Conservation (phyloP, 2,113 vertebrate genomes). For the Clarias magur region DNA sequence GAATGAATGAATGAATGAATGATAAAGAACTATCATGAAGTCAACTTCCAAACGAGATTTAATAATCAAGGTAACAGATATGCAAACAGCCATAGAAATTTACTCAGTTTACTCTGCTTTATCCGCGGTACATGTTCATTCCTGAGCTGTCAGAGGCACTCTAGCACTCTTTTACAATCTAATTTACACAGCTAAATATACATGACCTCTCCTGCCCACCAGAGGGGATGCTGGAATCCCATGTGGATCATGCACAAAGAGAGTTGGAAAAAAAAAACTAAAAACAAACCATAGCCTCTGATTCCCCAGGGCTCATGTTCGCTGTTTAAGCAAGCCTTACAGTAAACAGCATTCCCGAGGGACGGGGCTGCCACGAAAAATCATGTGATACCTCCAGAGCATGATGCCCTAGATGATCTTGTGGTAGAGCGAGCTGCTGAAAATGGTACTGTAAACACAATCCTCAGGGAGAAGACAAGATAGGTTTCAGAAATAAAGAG, state of each 20-base stretch:
- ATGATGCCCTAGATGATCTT: neutral
- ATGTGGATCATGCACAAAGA: conserved; percentile 12
- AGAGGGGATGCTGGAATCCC: conserved; percentile 17
- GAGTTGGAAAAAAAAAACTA: neutral
- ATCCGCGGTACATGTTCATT: conserved; percentile 17
- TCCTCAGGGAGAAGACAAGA: neutral
- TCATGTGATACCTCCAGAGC: conserved; percentile 5
- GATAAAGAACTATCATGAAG: neutral
- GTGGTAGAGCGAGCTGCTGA: neutral
- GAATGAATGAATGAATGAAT: too few relatives aligned
- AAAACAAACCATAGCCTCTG: neutral
- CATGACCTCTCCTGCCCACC: conserved; percentile 43
- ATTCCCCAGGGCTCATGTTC: conserved; percentile 32
- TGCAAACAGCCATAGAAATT: neutral
- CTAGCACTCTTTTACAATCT: conserved; percentile 46
- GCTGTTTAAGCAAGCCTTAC: conserved; percentile 43
- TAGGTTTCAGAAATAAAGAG: neutral
- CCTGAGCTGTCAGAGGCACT: conserved; percentile 20
- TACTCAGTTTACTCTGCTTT: neutral
- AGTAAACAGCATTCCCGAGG: conserved; percentile 25
- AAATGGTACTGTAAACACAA: neutral
- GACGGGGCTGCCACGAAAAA: conserved; percentile 10
- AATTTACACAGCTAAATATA: conserved; percentile 57
- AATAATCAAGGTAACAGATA: neutral
- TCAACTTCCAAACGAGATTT: neutral